Evolutionary conservation across 92 coral and sea anemone genomes (phyloP).

Genomic region (Diadumene lineata): DNA sequence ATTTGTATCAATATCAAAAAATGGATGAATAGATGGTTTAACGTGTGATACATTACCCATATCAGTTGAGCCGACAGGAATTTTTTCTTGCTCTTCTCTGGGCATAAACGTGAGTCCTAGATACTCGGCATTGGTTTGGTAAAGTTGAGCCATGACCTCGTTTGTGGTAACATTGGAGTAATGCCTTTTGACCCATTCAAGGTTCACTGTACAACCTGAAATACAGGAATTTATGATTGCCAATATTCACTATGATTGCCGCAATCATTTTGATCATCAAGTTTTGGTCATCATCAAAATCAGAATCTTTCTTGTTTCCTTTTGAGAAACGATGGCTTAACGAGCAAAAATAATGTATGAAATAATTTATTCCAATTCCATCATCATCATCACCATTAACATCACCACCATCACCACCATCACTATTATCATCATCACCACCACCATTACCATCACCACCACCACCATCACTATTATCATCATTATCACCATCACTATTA

Average conservation of each 20-base stretch:
- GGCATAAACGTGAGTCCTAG: conserved; percentile 73
- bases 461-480: not conserved
- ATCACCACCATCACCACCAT: not conserved
- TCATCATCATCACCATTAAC: not conserved
- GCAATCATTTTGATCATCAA: too few relatives aligned
- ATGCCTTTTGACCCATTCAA: conserved; percentile 58
- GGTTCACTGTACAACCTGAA: conserved; percentile 87
- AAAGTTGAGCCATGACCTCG: conserved; percentile 67
- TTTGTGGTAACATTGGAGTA: conserved; percentile 77
- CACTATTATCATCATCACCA: not conserved
- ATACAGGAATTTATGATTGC: not conserved
- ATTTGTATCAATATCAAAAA: conserved; percentile 67
- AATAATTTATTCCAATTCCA: too few relatives aligned
- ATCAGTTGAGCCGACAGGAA: conserved; percentile 90
- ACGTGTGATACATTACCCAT: conserved; percentile 98
- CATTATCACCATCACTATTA: not conserved
- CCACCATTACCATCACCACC: not conserved
- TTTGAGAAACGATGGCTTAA: too few relatives aligned
- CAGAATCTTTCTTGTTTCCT: too few relatives aligned
- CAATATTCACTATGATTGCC: not conserved
- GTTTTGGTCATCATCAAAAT: too few relatives aligned
- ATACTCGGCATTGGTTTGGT: conserved; percentile 79
- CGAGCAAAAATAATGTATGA: too few relatives aligned
- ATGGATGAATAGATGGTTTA: conserved; percentile 95
- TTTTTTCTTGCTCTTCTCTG: conserved; percentile 71